phyloP scores from a whole-genome alignment of 2,888 invertebrate genomes.

The Melieria omissa region DNA sequence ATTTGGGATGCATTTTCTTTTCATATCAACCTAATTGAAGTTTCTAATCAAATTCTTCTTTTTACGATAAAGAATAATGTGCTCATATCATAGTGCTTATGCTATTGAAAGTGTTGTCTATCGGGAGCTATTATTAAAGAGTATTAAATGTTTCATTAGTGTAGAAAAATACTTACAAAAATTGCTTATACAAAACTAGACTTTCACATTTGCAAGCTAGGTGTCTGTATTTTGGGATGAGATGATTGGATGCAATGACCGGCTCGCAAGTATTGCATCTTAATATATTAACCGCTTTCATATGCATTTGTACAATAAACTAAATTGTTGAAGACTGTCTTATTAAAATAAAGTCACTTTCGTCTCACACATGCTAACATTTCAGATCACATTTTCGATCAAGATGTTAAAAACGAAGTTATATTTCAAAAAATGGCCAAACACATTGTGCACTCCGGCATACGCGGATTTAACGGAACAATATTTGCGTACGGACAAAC shows the following conservation, averaged over 20 bases:
- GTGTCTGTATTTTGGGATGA: too few relatives aligned
- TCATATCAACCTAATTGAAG: not conserved
- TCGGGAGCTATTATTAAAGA: too few relatives aligned
- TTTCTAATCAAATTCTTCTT: too few relatives aligned
- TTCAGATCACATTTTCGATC: conserved; percentile 80
- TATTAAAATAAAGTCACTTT: not conserved
- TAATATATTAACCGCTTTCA: not conserved
- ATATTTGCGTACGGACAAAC: conserved; percentile 94
- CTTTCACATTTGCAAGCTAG: too few relatives aligned
- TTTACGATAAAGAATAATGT: too few relatives aligned
- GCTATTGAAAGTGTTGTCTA: too few relatives aligned
- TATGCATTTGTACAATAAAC: not conserved
- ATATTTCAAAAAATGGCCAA: conserved; percentile 77
- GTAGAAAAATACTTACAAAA: too few relatives aligned
- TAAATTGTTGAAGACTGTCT: not conserved
- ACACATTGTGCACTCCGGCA: conserved; percentile 77
- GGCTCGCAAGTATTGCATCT: too few relatives aligned
- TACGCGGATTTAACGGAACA: conserved; percentile 85
- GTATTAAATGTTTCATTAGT: too few relatives aligned
- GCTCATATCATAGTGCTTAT: too few relatives aligned
- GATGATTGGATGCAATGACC: too few relatives aligned
- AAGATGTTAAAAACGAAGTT: conserved; percentile 70
- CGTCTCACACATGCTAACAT: conserved; percentile 45
- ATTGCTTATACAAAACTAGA: too few relatives aligned
- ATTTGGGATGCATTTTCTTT: not conserved